Evolutionary conservation across 1,140 invertebrate genomes (phyloP).

Genomic region (Wiebesia pumilae): DNA sequence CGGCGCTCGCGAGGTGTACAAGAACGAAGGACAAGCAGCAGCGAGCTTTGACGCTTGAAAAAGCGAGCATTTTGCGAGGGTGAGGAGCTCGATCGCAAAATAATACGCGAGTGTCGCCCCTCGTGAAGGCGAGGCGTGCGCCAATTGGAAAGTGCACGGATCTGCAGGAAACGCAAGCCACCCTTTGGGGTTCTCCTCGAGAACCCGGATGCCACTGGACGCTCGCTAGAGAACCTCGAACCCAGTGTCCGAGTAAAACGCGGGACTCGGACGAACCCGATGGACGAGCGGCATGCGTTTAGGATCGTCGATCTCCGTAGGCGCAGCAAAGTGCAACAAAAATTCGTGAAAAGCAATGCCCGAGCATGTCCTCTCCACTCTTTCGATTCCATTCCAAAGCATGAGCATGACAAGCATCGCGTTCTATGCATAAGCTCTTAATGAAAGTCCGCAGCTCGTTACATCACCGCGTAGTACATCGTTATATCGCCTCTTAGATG

Average conservation of each 20-base stretch:
- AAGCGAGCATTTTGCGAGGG: background rate
- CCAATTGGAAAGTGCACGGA: background rate
- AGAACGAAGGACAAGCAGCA: background rate
- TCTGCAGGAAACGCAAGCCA: background rate
- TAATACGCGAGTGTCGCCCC: background rate
- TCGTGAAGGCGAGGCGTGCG: background rate
- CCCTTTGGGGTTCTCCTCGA: too few relatives aligned
- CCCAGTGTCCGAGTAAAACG: too few relatives aligned
- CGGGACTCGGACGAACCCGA: background rate
- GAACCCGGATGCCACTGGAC: background rate
- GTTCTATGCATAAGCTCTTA: background rate
- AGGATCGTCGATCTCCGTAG: background rate
- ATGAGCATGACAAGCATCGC: constrained; percentile 69
- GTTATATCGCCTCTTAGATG: constrained; percentile 12
- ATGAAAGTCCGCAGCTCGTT: background rate
- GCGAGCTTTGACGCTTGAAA: background rate
- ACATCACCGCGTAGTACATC: background rate
- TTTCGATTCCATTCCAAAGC: constrained; percentile 62
- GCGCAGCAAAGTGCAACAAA: background rate
- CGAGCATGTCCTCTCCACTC: constrained; percentile 13
- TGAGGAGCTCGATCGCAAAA: background rate
- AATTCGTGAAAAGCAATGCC: background rate
- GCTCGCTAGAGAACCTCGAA: too few relatives aligned
- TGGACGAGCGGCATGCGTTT: background rate
- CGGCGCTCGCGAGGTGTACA: too few relatives aligned